These are phyloP conservation scores for Cheirogaleus medius DNA, from an alignment of 2,113 vertebrate genomes.

Conservation along the genomic window DNA sequence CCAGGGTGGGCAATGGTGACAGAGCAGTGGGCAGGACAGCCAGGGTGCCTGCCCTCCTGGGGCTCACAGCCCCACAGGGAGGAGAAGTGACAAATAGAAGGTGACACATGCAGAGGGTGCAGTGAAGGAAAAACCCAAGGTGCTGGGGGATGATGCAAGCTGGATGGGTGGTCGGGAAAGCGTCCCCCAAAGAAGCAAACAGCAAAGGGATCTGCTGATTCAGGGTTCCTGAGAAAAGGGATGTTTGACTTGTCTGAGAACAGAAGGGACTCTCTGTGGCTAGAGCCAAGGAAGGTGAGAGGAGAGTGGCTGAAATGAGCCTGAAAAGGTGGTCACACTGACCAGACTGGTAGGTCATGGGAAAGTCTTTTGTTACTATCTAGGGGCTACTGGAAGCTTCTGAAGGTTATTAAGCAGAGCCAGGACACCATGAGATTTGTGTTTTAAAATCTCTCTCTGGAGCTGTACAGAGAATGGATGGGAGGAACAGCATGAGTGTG, in stretches of 20 bases:
- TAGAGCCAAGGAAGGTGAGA: neutral
- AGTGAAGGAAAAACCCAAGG: neutral
- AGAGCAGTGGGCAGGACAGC: neutral
- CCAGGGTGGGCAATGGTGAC: neutral
- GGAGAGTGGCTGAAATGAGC: neutral
- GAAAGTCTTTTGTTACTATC: neutral
- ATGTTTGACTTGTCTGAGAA: neutral
- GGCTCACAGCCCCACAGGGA: neutral
- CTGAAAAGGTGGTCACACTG: neutral
- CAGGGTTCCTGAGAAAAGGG: neutral
- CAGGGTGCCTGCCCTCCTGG: neutral
- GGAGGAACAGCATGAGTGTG: neutral
- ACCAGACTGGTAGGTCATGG: neutral
- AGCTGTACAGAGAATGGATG: neutral
- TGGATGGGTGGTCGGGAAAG: neutral
- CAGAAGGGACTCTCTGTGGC: neutral
- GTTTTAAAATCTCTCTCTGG: neutral
- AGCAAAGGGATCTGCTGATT: neutral
- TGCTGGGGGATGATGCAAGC: neutral
- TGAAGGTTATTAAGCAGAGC: neutral
- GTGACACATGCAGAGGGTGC: neutral
- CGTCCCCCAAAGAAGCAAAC: neutral
- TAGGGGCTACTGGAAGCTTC: neutral
- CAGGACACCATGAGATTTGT: neutral
- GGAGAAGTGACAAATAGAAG: neutral